Base-by-base conservation (phyloP, 1,140 invertebrate genomes). In the Charaxes varanes region DNA sequence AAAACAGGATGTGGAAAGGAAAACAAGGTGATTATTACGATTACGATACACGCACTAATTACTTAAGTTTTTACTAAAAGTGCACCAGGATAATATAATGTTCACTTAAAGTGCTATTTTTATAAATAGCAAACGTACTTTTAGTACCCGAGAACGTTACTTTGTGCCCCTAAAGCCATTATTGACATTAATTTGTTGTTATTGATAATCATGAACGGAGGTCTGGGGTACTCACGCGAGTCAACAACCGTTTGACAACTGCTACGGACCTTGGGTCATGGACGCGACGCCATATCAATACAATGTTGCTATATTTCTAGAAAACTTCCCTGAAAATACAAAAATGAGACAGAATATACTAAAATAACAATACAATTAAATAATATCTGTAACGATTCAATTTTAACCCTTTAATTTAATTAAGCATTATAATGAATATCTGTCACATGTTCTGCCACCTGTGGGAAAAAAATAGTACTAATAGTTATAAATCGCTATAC, bases 191-290 rank as follows among this genome's bases (percentile, higher is more conserved):
- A 51, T 46, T 54, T 47, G 44, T 55, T 62, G 45, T 59, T 58
- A 56, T 52, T 44, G 37, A 33, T 40, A 43, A 40, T 33, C 31
- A 31, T 21, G 33, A 27, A 23, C 32, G 27, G 33, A 42, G 36
- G 45, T 41, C 32, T 41, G 27, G 48, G 45, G 50, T 49, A 55
- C 33, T 44, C 54, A 15, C 50, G 37, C 47, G 53, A 73, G 72
- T 77, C 72, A 77, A 77, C 72, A 77, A 73, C 72, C 72, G 69
- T 59, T 77, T 77, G 72, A 77, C 72, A 66, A 50, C 22, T 69
- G 33, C 28, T 31, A 8, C 6, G 19, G 19, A 41, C 19, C 43
- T 40, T 40, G 22, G 35, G 34, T 50, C 36, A 48, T 50, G 53
- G 53, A 63, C 53, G 60, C 48, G 41, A 50, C 64, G 64, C 64